Conservation (phyloP, 2,113 vertebrate genomes). For the Eupsittula cactorum region DNA sequence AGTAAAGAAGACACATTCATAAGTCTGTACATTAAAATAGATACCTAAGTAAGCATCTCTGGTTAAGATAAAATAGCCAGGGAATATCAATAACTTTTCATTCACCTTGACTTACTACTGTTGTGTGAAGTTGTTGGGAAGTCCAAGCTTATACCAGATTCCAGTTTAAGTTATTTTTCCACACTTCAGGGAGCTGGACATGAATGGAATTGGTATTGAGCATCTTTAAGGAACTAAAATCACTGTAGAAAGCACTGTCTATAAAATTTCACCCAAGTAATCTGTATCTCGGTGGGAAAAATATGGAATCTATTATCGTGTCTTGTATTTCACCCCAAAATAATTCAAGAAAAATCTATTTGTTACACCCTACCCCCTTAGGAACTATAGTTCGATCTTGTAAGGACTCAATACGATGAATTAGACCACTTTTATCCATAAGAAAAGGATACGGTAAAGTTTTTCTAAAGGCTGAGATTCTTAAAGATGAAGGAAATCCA, state of each 20-base stretch:
- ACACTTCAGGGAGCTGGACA: neutral
- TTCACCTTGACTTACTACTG: neutral
- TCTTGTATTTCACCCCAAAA: neutral
- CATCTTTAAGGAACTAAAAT: neutral
- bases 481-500: neutral
- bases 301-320: accelerated
- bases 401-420: accelerated
- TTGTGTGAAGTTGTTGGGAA: neutral
- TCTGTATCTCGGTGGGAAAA: neutral
- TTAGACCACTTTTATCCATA: neutral
- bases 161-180: neutral
- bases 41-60: neutral
- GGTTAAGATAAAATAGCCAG: neutral
- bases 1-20: neutral
- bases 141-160: neutral
- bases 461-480: neutral
- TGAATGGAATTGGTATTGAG: neutral
- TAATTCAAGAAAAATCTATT: neutral
- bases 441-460: neutral
- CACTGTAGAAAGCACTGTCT: neutral
- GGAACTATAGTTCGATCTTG: neutral
- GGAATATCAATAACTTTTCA: neutral
- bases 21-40: neutral
- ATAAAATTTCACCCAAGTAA: neutral
- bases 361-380: neutral